Evolutionary conservation across 2,888 invertebrate species (phyloP), one percentile per base, ranked within the genome.

Genomic region (Zonitis immaculata): DNA sequence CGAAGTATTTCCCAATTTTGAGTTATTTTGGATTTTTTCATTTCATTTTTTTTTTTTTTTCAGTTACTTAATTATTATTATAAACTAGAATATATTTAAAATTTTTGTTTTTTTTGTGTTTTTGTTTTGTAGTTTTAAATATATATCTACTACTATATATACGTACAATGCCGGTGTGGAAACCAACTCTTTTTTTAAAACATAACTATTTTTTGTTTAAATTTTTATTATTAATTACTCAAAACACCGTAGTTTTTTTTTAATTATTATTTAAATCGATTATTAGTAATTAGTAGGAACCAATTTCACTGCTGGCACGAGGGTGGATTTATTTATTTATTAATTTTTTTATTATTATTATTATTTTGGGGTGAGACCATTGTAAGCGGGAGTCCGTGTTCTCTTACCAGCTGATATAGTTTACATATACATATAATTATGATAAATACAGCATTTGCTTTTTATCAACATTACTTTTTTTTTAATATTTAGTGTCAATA

Each of bases 1-100:
- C 74, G 74, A 74, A 72, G 76, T 76, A 76, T 73, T 76, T 72
- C 77, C 77, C 76, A 76, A 71, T 75, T 73, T 76, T 76, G 77
- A 77, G 77, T 77, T 76, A 76, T 77, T 77, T 77, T 77, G 77
- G 77, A 77, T 77, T 76, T n/a, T n/a, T n/a, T n/a, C n/a, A n/a
- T n/a, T n/a, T n/a, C n/a, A n/a, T n/a, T n/a, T n/a, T n/a, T n/a
- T n/a, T n/a, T n/a, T n/a, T n/a, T n/a, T n/a, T n/a, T n/a, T n/a
- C n/a, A n/a, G n/a, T n/a, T n/a, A n/a, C n/a, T n/a, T n/a, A n/a
- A n/a, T n/a, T n/a, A n/a, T n/a, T n/a, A n/a, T n/a, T 75, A 74
- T 76, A 75, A 75, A 74, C 76, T 76, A 76, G 66, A 69, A 73
- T 73, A 73, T 74, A 75, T 73, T 75, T 75, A 74, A 75, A 74